phyloP scores from a whole-genome alignment of 2,797 vertebrate species.

The Neomorphus geoffroyi region DNA sequence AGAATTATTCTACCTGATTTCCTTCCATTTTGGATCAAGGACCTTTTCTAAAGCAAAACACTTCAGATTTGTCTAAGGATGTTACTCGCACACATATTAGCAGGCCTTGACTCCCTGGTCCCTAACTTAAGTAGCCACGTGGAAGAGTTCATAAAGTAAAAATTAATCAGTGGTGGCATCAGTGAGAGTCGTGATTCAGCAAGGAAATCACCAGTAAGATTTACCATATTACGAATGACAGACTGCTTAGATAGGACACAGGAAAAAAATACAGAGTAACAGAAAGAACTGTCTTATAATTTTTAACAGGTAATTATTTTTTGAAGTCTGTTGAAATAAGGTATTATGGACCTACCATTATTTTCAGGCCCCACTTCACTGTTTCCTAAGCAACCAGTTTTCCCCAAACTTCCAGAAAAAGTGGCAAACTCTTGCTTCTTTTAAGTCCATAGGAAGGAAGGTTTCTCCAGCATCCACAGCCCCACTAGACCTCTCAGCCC shows the following conservation, averaged over 20 bases:
- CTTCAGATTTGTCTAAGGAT: neutral
- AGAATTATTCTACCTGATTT: neutral
- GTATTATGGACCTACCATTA: neutral
- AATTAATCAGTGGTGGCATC: neutral
- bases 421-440: neutral
- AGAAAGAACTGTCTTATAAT: neutral
- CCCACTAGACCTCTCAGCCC: neutral
- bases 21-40: neutral
- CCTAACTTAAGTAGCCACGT: neutral
- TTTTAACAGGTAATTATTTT: neutral
- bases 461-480: neutral
- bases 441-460: neutral
- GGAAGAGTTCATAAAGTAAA: neutral
- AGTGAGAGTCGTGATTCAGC: neutral
- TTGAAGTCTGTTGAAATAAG: neutral
- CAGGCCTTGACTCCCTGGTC: neutral
- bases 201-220: neutral
- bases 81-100: neutral
- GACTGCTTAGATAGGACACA: neutral
- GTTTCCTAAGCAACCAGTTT: neutral
- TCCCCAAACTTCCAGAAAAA: neutral
- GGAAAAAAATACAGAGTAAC: neutral
- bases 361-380: neutral
- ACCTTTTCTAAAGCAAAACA: neutral
- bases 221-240: neutral